phyloP scores from a whole-genome alignment of 2,113 vertebrate species.

The Pterocles orientalis region DNA sequence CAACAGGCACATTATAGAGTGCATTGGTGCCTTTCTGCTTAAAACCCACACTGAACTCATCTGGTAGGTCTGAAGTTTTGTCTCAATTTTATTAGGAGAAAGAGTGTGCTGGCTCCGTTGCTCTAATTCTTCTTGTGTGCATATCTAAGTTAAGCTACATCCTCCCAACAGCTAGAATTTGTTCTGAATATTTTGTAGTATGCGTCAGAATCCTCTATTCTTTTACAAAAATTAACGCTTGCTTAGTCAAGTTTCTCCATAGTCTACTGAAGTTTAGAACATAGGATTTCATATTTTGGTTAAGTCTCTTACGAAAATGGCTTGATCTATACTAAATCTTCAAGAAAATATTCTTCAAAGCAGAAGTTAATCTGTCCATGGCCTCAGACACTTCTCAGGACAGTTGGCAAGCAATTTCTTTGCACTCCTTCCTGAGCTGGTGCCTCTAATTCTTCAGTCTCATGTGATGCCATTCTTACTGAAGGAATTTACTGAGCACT shows the following conservation, averaged over 20 bases:
- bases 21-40: not conserved
- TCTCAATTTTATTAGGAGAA: not conserved
- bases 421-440: not conserved
- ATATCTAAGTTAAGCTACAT: not conserved
- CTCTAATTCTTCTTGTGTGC: not conserved
- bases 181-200: not conserved
- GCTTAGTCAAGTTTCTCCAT: not conserved
- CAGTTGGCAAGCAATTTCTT: not conserved
- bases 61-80: not conserved
- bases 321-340: not conserved
- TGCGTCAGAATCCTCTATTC: not conserved
- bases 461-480: not conserved
- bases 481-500: not conserved
- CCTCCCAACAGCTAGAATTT: not conserved
- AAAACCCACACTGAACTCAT: not conserved
- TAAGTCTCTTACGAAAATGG: not conserved
- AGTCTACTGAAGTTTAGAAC: not conserved
- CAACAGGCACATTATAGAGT: not conserved
- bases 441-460: not conserved
- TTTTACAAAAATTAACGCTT: not conserved
- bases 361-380: not conserved
- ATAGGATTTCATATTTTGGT: not conserved
- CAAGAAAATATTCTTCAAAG: not conserved
- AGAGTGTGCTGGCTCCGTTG: not conserved
- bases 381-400: not conserved